Evolutionary conservation across 2,797 vertebrate species (phyloP).

Genomic region (Pachyuromys duprasi): DNA sequence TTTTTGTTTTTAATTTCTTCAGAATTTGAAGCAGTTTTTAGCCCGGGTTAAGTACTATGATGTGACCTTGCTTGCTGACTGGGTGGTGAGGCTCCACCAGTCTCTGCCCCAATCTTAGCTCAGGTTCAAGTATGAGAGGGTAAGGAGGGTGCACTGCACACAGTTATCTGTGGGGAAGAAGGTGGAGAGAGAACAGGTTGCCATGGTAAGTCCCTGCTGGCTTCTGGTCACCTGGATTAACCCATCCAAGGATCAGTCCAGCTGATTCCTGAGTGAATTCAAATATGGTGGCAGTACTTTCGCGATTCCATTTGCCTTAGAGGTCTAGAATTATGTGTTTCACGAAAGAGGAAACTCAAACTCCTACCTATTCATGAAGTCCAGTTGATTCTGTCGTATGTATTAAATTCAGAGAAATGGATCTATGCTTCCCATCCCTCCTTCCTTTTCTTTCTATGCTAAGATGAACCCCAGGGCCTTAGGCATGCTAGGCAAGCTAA

Average conservation of each 20-base stretch:
- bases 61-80: background rate
- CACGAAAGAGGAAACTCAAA: background rate
- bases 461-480: background rate
- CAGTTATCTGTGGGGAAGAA: background rate
- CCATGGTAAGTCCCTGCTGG: background rate
- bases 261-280: background rate
- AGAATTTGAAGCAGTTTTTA: background rate
- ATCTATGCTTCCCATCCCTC: too few relatives aligned
- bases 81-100: background rate
- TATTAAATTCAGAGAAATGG: background rate
- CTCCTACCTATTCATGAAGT: background rate
- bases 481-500: background rate
- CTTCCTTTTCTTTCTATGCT: background rate
- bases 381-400: background rate
- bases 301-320: background rate
- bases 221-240: background rate
- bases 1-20: background rate
- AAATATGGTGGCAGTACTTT: rapidly evolving
- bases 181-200: background rate
- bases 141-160: rapidly evolving
- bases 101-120: background rate
- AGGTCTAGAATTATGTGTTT: background rate
- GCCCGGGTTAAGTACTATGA: background rate
- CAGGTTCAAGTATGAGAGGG: background rate
- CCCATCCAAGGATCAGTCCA: background rate